phyloP scores from a whole-genome alignment of 2,797 vertebrate species.

The Aotus griseimembra region DNA sequence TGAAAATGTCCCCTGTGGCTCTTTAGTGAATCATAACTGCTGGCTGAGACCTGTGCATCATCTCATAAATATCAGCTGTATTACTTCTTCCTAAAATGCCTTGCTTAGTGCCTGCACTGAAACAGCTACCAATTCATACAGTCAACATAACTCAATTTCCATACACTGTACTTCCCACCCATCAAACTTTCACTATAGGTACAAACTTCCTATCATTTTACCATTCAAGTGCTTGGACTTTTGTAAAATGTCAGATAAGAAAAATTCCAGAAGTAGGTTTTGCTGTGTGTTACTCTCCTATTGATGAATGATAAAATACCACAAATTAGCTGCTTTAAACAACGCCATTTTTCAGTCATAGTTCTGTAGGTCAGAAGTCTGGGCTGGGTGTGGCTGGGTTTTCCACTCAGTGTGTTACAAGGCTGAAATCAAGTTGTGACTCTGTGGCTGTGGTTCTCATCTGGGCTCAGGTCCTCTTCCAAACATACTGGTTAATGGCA shows the following conservation, averaged over 20 bases:
- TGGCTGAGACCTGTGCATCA: background rate
- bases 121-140: background rate
- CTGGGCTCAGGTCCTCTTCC: background rate
- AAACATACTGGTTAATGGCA: background rate
- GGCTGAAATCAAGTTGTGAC: background rate
- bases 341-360: background rate
- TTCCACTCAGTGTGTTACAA: background rate
- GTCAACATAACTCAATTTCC: background rate
- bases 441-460: background rate
- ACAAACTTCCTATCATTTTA: background rate
- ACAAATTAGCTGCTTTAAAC: background rate
- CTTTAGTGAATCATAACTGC: constrained; percentile 45
- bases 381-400: background rate
- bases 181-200: background rate
- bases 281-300: background rate
- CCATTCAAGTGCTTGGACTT: background rate
- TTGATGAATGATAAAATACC: background rate
- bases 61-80: constrained; percentile 18
- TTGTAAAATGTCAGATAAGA: background rate
- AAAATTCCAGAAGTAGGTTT: background rate
- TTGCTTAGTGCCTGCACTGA: background rate
- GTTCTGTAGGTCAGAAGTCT: background rate
- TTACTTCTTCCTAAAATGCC: constrained; percentile 33
- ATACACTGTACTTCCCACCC: background rate
- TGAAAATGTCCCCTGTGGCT: constrained; percentile 18